phyloP scores from a whole-genome alignment of 2,113 vertebrate species.

The Colossoma macropomum region DNA sequence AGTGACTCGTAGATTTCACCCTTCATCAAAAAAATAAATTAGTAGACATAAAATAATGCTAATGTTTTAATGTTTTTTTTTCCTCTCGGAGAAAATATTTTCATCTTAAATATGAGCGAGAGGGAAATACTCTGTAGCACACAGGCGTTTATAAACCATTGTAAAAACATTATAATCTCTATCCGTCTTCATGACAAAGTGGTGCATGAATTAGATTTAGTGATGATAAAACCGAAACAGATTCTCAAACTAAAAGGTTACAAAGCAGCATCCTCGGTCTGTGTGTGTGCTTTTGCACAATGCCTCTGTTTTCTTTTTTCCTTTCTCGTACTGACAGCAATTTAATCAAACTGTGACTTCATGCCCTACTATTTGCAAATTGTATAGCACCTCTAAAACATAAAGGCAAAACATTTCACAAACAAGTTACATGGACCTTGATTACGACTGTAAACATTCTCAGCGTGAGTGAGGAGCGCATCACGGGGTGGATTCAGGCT shows the following conservation, averaged over 20 bases:
- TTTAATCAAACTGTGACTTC: constrained; percentile 69
- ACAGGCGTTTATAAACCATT: constrained; percentile 16
- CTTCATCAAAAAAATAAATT: constrained; percentile 20
- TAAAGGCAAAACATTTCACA: constrained; percentile 76
- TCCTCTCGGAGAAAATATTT: constrained; percentile 16
- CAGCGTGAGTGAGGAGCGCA: constrained; percentile 74
- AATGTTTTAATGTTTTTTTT: constrained; percentile 36
- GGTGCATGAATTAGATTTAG: too few relatives aligned
- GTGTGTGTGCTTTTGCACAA: constrained; percentile 17
- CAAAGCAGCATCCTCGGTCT: constrained; percentile 42
- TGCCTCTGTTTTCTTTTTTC: constrained; percentile 51
- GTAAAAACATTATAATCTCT: background rate
- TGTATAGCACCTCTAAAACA: constrained; percentile 73
- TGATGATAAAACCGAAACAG: background rate
- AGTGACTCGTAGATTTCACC: constrained; percentile 6
- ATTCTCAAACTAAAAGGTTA: constrained; percentile 6
- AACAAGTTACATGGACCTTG: constrained; percentile 77
- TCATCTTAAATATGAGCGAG: constrained; percentile 32
- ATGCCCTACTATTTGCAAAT: constrained; percentile 70
- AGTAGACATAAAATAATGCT: constrained; percentile 19
- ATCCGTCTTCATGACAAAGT: too few relatives aligned
- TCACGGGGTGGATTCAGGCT: constrained; percentile 63
- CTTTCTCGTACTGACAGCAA: constrained; percentile 58
- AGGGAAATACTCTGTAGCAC: constrained; percentile 15
- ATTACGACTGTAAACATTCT: constrained; percentile 76